Conservation (phyloP, 2,797 vertebrate genomes). For the Pipistrellus kuhlii region DNA sequence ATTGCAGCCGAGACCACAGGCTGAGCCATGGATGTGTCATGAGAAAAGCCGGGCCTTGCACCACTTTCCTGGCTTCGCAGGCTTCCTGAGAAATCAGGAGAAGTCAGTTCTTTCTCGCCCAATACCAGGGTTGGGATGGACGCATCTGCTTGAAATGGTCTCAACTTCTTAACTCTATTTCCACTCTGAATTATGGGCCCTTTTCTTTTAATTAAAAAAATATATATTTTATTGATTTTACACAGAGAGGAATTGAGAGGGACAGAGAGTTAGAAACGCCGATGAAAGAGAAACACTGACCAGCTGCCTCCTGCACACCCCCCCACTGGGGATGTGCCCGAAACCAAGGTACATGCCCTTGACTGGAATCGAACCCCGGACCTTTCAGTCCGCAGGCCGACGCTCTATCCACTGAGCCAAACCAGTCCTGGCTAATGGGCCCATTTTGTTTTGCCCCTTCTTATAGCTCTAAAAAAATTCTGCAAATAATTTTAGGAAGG, state of each 20-base stretch:
- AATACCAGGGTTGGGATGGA: rapidly evolving
- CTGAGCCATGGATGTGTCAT: constrained; percentile 45
- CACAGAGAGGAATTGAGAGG: too few relatives aligned
- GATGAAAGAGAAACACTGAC: too few relatives aligned
- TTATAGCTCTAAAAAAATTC: neutral
- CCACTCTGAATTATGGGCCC: neutral
- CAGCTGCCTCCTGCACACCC: too few relatives aligned
- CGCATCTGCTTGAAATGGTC: neutral
- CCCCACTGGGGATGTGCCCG: too few relatives aligned
- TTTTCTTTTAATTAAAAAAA: neutral
- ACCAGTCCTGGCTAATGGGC: neutral
- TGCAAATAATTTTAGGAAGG: neutral
- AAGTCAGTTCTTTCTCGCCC: neutral
- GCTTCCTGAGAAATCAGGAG: neutral
- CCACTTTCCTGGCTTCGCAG: rapidly evolving
- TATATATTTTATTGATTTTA: too few relatives aligned
- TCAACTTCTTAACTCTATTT: neutral
- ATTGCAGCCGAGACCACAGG: constrained; percentile 39
- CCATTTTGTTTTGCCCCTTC: neutral
- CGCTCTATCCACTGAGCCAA: too few relatives aligned
- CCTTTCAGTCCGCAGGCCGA: too few relatives aligned
- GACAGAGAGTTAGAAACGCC: too few relatives aligned
- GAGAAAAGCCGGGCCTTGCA: constrained; percentile 4
- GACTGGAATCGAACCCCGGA: too few relatives aligned
- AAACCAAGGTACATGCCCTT: too few relatives aligned